Evolutionary conservation across 2,113 vertebrate genomes (phyloP), one percentile per base, ranked within the genome.

Genomic region (Neogobius melanostomus): DNA sequence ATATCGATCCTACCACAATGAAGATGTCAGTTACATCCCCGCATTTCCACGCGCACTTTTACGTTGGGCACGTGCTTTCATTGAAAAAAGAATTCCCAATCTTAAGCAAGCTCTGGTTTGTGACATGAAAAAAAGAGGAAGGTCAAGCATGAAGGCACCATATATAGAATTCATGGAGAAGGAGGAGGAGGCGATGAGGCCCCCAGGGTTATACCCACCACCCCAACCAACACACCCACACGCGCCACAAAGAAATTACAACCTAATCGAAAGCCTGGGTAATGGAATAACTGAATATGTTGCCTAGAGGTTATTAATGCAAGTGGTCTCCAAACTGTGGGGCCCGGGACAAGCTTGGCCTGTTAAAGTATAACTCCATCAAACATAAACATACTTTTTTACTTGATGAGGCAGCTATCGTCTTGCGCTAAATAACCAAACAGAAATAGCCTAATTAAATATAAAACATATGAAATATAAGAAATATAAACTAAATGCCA

Each of bases 211-310:
- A 75, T 15, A 67, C 59, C 68, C 64, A 47, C 42, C 52, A 42
- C 50, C 60, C 63, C 62, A n/a, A n/a, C n/a, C 57, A 65, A 56
- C 69, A 81, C 43, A 63, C 48, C 46, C 68, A 50, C 46, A 61
- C 57, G 60, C 15, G 21, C 64, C 71, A 87, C 70, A 88, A 76
- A 83, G 64, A 87, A 78, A 91, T 88, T 80, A 79, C 80, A 80
- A 75, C 71, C 71, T 82, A 87, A 89, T 91, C 81, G 82, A 87
- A 87, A 77, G 81, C 64, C 82, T 76, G 79, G 65, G 47, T 88
- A 87, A 91, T 86, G 88, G 81, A 83, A 89, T 84, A 90, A 90
- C 80, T 83, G 78, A 82, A 85, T 72, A 88, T 65, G 73, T 87
- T 80, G 88, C 88, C 88, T 87, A 54, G 65, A 85, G 89, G 84